phyloP scores from a whole-genome alignment of 2,113 vertebrate genomes.

The Oryzias woworae region DNA sequence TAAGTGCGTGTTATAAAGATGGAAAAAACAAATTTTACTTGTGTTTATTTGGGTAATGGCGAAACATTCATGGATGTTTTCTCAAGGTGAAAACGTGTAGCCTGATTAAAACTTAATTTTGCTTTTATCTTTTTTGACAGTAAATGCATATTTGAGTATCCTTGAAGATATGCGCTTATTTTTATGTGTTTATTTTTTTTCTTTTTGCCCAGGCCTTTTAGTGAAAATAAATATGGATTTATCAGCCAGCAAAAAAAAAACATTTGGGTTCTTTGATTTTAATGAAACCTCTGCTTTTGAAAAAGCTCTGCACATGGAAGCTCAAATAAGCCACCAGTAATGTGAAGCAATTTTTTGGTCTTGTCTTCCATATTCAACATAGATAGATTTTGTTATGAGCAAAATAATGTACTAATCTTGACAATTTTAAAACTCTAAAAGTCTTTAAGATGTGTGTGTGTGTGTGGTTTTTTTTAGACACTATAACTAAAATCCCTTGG shows the following conservation, averaged over 20 bases:
- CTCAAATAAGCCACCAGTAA: neutral
- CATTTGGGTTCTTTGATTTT: conserved; percentile 15
- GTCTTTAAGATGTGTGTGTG: too few relatives aligned
- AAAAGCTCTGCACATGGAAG: neutral
- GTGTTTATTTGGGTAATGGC: conserved; percentile 33
- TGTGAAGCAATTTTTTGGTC: neutral
- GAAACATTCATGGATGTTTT: conserved; percentile 59
- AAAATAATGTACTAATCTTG: too few relatives aligned
- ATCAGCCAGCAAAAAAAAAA: conserved; percentile 12
- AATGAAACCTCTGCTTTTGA: neutral
- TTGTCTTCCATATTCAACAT: too few relatives aligned
- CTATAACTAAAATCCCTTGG: too few relatives aligned
- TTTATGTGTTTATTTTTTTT: neutral
- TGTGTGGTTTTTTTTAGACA: too few relatives aligned
- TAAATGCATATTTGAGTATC: conserved; percentile 47
- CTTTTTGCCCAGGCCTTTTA: conserved; percentile 9
- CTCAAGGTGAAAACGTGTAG: conserved; percentile 39
- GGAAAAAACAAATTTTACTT: conserved; percentile 14
- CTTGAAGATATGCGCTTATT: neutral
- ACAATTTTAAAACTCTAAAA: too few relatives aligned
- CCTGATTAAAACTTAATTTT: conserved; percentile 48
- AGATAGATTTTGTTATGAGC: too few relatives aligned
- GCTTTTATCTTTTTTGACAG: conserved; percentile 49
- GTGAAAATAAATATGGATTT: neutral
- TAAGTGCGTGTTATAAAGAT: conserved; percentile 31